Evolutionary conservation across 2,888 invertebrate genomes (phyloP).

Genomic region (Uloborus plumipes): DNA sequence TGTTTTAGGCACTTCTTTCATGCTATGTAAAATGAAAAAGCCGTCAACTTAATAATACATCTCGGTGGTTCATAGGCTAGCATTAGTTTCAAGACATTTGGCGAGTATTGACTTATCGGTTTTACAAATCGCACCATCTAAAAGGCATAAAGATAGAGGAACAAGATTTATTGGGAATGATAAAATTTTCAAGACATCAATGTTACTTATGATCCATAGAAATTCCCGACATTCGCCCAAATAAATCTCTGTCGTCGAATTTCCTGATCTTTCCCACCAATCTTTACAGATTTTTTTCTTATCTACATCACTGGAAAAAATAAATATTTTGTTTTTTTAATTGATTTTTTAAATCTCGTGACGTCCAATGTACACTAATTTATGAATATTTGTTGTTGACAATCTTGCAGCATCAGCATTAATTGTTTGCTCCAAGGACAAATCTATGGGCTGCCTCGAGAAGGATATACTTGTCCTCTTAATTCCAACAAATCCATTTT

Average conservation of each 20-base stretch:
- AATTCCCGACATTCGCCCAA: not conserved
- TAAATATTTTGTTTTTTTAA: too few relatives aligned
- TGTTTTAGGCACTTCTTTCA: not conserved
- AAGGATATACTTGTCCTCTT: not conserved
- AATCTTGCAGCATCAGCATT: not conserved
- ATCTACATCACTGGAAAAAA: too few relatives aligned
- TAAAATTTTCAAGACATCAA: not conserved
- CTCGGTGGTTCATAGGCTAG: not conserved
- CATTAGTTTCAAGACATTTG: not conserved
- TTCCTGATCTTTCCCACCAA: too few relatives aligned
- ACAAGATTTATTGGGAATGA: not conserved
- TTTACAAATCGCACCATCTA: not conserved
- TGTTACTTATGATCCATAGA: not conserved
- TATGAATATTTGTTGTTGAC: not conserved
- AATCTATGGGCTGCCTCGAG: not conserved
- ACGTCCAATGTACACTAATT: not conserved
- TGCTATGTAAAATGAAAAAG: not conserved
- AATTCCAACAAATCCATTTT: too few relatives aligned
- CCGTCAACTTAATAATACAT: not conserved
- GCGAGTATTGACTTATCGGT: not conserved
- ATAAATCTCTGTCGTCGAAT: too few relatives aligned
- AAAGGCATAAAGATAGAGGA: not conserved
- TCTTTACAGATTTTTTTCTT: too few relatives aligned
- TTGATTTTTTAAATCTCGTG: too few relatives aligned
- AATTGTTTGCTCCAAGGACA: not conserved